Evolutionary conservation across 2,113 vertebrate species (phyloP), one percentile per base, ranked within the genome.

Genomic region (Hyaena hyaena): DNA sequence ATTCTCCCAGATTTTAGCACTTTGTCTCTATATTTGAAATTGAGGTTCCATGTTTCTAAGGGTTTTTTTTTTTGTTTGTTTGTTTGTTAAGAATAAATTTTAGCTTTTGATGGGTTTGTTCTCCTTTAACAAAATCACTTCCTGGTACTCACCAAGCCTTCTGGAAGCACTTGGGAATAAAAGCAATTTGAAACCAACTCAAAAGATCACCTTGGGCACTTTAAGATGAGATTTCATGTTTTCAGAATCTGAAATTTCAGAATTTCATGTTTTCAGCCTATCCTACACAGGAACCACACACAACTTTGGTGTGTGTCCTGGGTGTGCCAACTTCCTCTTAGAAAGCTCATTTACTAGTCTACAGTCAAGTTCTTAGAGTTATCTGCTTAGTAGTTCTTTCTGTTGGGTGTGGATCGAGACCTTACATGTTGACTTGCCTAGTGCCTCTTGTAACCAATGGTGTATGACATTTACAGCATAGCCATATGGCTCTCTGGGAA

Each of bases 121-220:
- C 28, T 89, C 66, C 88, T 88, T 97, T 89, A 96, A 92, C 50
- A 93, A 43, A 97, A 93, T 96, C 96, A 93, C 83, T 97, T 95
- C 92, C 95, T 79, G 21, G 26, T 94, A 73, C 58, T 97, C 65
- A 95, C 14, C 82, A 96, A 43, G 39, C 90, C 50, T 85, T 97
- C 53, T 90, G 80, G 89, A 95, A 93, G 76, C 66, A 65, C 68
- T 94, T 95, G 69, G 39, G 43, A 96, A 79, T 93, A 92, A 95
- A 77, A 90, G 23, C 61, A 80, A 53, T 79, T 95, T 97, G 73
- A 93, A 97, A 88, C 66, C 48, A 96, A 39, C 61, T 87, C 80
- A 80, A 31, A 77, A 90, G 39, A 76, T 65, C 71, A 88, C 74
- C 28, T 43, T 95, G 87, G 33, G 43, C 68, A 87, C 96, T 93